Conservation (phyloP, 2,113 vertebrate genomes). For the human region DNA sequence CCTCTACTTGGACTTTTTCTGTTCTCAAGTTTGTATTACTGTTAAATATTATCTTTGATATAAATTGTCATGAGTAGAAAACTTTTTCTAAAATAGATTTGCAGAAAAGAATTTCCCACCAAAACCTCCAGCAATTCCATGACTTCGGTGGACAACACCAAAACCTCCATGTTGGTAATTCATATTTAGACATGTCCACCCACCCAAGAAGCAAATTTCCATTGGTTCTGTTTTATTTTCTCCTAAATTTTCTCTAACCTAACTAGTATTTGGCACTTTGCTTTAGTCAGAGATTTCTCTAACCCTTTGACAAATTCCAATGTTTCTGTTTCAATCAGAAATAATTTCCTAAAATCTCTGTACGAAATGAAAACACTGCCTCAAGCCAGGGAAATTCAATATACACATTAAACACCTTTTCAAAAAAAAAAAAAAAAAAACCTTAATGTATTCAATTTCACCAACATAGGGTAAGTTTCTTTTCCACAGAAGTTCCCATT, state of each 20-base stretch:
- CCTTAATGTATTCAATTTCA: constrained; percentile 11
- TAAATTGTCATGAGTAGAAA: background rate
- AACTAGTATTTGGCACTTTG: background rate
- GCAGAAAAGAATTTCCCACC: background rate
- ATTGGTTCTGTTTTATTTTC: background rate
- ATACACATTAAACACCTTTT: background rate
- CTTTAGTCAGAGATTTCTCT: background rate
- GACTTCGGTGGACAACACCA: background rate
- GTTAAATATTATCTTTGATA: background rate
- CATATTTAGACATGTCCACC: background rate
- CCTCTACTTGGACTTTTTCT: background rate
- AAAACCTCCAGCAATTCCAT: background rate
- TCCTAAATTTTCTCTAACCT: background rate
- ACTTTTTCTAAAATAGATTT: background rate
- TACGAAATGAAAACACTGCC: constrained; percentile 4
- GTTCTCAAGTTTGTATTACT: background rate
- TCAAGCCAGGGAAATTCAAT: background rate
- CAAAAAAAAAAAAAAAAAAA: background rate
- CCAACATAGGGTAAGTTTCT: background rate
- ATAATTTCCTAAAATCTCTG: background rate
- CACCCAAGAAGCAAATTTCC: background rate
- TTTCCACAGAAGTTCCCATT: constrained; percentile 19
- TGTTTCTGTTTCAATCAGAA: constrained; percentile 29
- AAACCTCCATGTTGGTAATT: background rate
- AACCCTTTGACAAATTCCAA: background rate